Evolutionary conservation across 1,140 invertebrate genomes (phyloP), one percentile per base, ranked within the genome.

Genomic region (Rhynchophorus ferrugineus): DNA sequence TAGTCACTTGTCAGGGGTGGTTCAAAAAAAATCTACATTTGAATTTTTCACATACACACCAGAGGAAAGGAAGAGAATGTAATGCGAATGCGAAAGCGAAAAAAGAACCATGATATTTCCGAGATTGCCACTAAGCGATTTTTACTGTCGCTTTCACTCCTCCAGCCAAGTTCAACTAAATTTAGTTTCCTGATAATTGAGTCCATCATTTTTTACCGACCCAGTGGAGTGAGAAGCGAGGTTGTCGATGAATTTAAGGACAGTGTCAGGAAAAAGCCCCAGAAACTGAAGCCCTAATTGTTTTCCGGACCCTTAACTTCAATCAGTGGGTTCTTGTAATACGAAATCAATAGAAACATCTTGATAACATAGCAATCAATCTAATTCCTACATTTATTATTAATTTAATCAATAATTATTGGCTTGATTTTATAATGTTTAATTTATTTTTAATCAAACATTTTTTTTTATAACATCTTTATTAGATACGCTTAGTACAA

Each of bases 121-220:
- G 38, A 17, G 38, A 17, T 6, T 11, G 38, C 17, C 38, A 41
- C 38, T 41, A 41, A 41, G 38, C 38, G 38, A 41, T 41, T 41
- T 41, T 41, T 41, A 41, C 38, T 41, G 38, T 41, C 38, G 38
- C 18, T 41, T 41, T 17, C 38, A 41, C 20, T 41, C n/a, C n/a
- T n/a, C 20, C n/a, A 17, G 38, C 38, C 14, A 19, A 41, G 20
- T 16, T 13, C n/a, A 16, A 2, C 35, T 37, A 16, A 37, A 37
- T 37, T 37, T 37, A 8, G 18, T 20, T 18, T 18, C 14, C 6
- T 41, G 11, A 20, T 17, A 41, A 41, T 18, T 17, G 38, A 9
- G 6, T 41, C 20, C 38, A 41, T 41, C 38, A 18, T 41, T 41
- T 41, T 41, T 41, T 18, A 18, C 38, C 18, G 6, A 14, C 11